phyloP scores from a whole-genome alignment of 35 echinoderm and acorn worm genomes.

The Chiridota heheva region DNA sequence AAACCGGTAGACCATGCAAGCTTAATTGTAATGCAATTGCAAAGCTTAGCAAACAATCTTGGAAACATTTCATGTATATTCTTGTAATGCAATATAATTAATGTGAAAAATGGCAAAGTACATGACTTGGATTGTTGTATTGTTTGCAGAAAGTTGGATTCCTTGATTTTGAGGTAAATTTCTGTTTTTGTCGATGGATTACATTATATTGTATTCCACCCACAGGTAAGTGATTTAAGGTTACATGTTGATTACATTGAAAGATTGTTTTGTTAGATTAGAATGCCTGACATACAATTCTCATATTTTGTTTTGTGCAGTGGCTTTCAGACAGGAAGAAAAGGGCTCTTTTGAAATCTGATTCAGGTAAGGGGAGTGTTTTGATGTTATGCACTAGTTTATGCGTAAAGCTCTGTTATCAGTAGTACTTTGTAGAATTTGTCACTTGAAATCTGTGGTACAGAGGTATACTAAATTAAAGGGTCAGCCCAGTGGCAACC shows the following conservation, averaged over 20 bases:
- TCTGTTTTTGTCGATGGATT: background rate
- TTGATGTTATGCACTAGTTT: background rate
- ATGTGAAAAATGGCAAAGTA: too few relatives aligned
- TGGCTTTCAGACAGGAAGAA: conserved; percentile 92
- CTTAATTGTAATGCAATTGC: too few relatives aligned
- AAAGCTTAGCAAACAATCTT: too few relatives aligned
- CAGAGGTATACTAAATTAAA: background rate
- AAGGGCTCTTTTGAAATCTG: conserved; percentile 72
- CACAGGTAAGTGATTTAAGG: background rate
- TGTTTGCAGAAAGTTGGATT: background rate
- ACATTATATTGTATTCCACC: background rate
- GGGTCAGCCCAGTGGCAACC: too few relatives aligned
- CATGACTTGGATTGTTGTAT: background rate
- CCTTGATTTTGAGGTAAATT: background rate
- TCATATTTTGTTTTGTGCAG: conserved; percentile 42
- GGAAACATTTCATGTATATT: too few relatives aligned
- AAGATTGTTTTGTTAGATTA: background rate
- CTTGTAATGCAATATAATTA: too few relatives aligned
- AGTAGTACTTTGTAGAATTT: background rate
- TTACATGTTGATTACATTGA: too few relatives aligned
- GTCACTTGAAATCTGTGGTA: background rate
- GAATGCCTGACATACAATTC: background rate
- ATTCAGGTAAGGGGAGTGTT: conserved; percentile 39
- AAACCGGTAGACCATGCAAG: too few relatives aligned
- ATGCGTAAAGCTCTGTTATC: too few relatives aligned